Conservation (phyloP, 2,113 vertebrate species). For the Haliaeetus leucogaster region DNA sequence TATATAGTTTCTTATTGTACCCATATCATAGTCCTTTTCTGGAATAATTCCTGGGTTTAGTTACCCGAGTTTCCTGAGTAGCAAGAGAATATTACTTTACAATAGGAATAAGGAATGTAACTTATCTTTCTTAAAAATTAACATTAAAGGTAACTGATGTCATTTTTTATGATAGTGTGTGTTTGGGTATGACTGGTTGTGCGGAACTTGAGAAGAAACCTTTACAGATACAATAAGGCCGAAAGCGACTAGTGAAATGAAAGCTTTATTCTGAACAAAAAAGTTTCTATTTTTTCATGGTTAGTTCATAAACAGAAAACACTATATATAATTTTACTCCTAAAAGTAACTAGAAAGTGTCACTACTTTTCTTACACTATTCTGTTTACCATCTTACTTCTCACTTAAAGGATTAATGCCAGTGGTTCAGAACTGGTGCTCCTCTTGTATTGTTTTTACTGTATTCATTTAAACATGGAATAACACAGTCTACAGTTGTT, state of each 20-base stretch:
- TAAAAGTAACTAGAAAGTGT: neutral
- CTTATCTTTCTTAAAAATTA: neutral
- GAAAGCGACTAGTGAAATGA: neutral
- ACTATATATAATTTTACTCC: neutral
- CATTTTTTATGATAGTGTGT: neutral
- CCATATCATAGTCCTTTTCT: neutral
- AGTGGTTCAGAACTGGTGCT: neutral
- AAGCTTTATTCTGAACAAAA: neutral
- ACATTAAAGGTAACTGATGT: neutral
- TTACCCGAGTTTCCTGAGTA: neutral
- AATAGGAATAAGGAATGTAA: neutral
- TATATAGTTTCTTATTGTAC: neutral
- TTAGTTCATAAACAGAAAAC: neutral
- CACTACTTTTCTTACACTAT: neutral
- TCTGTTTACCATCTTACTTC: neutral
- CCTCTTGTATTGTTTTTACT: neutral
- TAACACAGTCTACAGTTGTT: neutral
- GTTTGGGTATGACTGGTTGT: neutral
- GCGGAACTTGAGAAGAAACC: neutral
- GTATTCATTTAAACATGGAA: neutral
- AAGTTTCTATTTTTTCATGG: neutral
- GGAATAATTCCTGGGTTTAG: neutral
- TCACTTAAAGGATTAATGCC: neutral
- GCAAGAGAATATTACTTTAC: neutral
- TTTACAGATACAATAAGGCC: neutral